Evolutionary conservation across 2,888 invertebrate genomes (phyloP), one percentile per base, ranked within the genome.

Genomic region (Aromia moschata): DNA sequence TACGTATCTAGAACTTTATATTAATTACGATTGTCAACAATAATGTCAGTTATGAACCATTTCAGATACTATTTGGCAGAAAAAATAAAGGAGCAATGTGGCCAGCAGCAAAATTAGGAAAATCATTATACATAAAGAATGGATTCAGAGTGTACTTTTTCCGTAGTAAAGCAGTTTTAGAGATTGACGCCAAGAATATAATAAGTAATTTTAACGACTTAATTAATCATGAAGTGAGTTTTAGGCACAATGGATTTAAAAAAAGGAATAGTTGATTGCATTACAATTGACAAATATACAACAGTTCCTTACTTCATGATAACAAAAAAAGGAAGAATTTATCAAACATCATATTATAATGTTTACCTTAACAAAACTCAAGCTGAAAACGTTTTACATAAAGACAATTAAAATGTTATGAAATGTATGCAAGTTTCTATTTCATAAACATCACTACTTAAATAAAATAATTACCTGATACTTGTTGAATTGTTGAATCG

Each of bases 391-490:
- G 14, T 54, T 17, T n/a, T n/a, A n/a, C n/a, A n/a, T n/a, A n/a
- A n/a, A n/a, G n/a, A n/a, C n/a, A n/a, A n/a, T n/a, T n/a, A n/a
- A n/a, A n/a, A n/a, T n/a, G n/a, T n/a, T n/a, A n/a, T n/a, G n/a
- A n/a, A n/a, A n/a, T n/a, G n/a, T n/a, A n/a, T n/a, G n/a, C n/a
- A n/a, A n/a, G n/a, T n/a, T n/a, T n/a, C n/a, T n/a, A n/a, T n/a
- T n/a, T n/a, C n/a, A n/a, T n/a, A n/a, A n/a, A n/a, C n/a, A n/a
- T n/a, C n/a, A n/a, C n/a, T n/a, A n/a, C n/a, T n/a, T n/a, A n/a
- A n/a, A n/a, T n/a, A n/a, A n/a, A 14, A 25, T 51, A 68, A 69
- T 70, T 73, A 84, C 84, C 83, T 75, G 82, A 67, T 33, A 83
- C 78, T 69, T 76, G 78, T 63, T 78, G 78, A 40, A 78, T 72